Percentiles rank a stretch among this genome's conserved stretches.
Conservation (phyloP, 2,113 vertebrate genomes). For the Trochalopteron elliotii region DNA sequence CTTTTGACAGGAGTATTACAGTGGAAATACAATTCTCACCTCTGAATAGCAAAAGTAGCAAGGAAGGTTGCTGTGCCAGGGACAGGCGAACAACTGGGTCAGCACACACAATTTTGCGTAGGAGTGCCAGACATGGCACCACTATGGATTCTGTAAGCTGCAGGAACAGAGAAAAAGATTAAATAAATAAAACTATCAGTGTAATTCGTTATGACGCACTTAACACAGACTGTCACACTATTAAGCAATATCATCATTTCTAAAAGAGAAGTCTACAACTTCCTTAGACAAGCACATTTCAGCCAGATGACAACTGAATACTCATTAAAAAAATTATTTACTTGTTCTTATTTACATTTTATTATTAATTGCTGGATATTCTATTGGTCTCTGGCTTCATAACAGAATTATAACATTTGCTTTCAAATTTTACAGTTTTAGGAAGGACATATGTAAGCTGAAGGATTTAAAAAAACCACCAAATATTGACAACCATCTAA, state of each 20-base stretch:
- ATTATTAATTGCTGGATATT: background rate
- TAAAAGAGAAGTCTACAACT: background rate
- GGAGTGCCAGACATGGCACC: constrained; percentile 80
- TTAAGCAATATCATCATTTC: background rate
- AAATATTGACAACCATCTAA: background rate
- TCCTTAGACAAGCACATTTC: background rate
- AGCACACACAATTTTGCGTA: constrained; percentile 86
- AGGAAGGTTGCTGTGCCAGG: constrained; percentile 78
- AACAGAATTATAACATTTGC: background rate
- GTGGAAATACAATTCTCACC: constrained; percentile 65
- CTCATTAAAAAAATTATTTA: background rate
- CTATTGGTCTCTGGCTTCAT: background rate
- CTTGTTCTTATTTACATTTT: background rate
- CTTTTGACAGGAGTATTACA: background rate
- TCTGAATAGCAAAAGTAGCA: constrained; percentile 85
- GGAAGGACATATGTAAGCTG: background rate
- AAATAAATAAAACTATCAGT: background rate
- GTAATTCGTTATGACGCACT: background rate
- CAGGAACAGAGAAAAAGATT: background rate
- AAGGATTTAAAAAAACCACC: background rate
- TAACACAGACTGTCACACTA: background rate
- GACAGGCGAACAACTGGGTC: constrained; percentile 81
- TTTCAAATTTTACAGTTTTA: background rate
- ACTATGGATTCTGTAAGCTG: constrained; percentile 84
- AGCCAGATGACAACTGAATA: background rate